Evolutionary conservation across 2,797 vertebrate species (phyloP).

Genomic region (Oryzias dopingdopingensis): DNA sequence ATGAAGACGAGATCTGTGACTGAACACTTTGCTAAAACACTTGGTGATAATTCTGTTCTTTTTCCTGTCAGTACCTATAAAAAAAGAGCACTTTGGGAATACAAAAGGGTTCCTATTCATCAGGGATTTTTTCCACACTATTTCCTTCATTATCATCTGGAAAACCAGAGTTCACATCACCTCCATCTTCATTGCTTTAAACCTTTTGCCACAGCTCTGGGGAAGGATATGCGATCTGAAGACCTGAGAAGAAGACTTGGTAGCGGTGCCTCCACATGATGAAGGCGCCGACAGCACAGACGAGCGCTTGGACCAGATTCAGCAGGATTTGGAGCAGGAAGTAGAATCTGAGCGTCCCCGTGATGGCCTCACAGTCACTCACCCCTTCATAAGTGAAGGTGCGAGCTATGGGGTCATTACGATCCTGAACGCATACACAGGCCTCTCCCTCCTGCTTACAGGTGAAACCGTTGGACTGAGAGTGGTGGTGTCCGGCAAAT

Average conservation of each 20-base stretch:
- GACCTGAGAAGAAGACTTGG: conserved; percentile 91
- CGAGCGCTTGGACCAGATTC: conserved; percentile 83
- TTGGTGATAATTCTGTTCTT: not conserved
- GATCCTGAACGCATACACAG: conserved; percentile 85
- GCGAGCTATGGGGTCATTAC: conserved; percentile 83
- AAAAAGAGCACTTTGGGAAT: conserved; percentile 28
- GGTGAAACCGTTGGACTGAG: conserved; percentile 76
- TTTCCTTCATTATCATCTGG: conserved; percentile 4
- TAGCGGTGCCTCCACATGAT: conserved; percentile 97
- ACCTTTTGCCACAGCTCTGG: conserved; percentile 75
- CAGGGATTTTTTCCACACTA: not conserved
- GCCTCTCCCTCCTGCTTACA: conserved; percentile 62
- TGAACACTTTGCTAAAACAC: not conserved
- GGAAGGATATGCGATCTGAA: conserved; percentile 69
- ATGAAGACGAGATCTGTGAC: not conserved
- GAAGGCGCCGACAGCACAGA: conserved; percentile 85
- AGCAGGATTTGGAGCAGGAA: conserved; percentile 88
- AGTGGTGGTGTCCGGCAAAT: conserved; percentile 85
- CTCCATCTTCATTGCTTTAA: conserved; percentile 36
- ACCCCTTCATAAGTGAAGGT: conserved; percentile 82
- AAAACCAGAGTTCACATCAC: conserved; percentile 15
- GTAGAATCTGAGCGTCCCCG: conserved; percentile 79
- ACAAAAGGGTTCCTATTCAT: conserved; percentile 9
- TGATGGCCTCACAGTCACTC: conserved; percentile 80
- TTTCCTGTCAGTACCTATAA: conserved; percentile 11